Base-by-base conservation (phyloP, 1,140 invertebrate genomes). In the Mylabris phalerata region DNA sequence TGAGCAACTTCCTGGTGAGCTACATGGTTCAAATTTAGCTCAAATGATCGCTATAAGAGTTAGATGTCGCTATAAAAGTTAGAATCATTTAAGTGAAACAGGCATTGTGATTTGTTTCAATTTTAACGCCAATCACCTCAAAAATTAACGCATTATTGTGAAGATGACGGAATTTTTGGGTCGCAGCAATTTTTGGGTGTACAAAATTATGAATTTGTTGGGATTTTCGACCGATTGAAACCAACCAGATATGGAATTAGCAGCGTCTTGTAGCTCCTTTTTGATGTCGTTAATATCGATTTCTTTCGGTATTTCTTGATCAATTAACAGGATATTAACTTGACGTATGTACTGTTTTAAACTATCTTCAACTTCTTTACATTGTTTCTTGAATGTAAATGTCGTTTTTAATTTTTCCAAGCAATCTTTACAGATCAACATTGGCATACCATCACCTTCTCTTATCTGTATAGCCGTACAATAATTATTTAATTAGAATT, bases 301-400 rank as follows among this genome's bases (percentile, higher is more conserved):
- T 46, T 67, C 60, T 66, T 69, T 32, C 4, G 7, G 32, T 4
- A 32, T 7, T 32, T 32, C 32, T 5, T 32, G 32, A 32, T 32
- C 32, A 1, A 32, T 32, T 4, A 7, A 4, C 7, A 3, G 1
- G 32, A 32, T 32, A 32, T 32, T 32, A 32, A 32, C 32, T 4
- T 32, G 32, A 4, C 32, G 32, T 43, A 62, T 61, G 42, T 67
- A 66, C 47, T 70, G 63, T 52, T 66, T 57, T 32, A 73, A 58
- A 62, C 57, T 64, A n/a, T 43, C 13, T 56, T 73, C 70, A n/a
- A 62, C 63, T 41, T 57, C 50, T 66, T 70, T 66, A 47, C 66
- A 67, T 52, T 68, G 67, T 59, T 67, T 60, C 60, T 72, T 72
- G 55, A 73, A 71, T 10, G 45, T 9, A 50, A 66, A 72, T 4